Percentiles rank a stretch among this genome's conserved stretches.
These are phyloP conservation scores for Gambelia wislizenii DNA, from an alignment of 2,797 vertebrate species.

Conservation along the genomic window DNA sequence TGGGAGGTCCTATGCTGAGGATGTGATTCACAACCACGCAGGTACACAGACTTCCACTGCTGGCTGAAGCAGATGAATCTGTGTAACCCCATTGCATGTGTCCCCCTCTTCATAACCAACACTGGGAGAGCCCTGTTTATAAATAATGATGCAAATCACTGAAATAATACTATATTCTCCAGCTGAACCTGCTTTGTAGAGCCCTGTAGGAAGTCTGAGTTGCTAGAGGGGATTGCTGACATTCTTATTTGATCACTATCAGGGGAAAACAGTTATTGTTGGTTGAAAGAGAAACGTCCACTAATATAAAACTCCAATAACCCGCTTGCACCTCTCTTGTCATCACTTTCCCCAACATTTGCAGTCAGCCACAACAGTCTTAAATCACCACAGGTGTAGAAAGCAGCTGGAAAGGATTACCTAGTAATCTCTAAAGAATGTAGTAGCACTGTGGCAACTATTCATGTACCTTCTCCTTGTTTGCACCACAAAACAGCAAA, in stretches of 20 bases:
- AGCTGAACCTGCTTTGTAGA: background rate
- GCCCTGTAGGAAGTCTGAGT: background rate
- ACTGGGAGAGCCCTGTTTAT: background rate
- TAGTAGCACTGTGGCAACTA: background rate
- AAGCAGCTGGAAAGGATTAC: constrained; percentile 23
- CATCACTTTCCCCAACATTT: constrained; percentile 39
- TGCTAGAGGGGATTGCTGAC: background rate
- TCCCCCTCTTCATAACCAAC: background rate
- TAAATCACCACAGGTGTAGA: background rate
- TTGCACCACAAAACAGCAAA: background rate
- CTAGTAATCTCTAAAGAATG: constrained; percentile 14
- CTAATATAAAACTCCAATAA: background rate
- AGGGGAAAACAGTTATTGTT: background rate
- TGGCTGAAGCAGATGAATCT: background rate
- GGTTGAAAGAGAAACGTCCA: constrained; percentile 47
- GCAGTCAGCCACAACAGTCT: constrained; percentile 20
- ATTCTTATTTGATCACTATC: background rate
- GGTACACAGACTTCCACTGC: background rate
- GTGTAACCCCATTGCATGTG: too few species aligned
- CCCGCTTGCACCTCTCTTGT: constrained; percentile 26
- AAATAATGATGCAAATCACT: background rate
- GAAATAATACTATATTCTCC: background rate
- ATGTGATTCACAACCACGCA: background rate
- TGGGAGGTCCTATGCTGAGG: background rate
- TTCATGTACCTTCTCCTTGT: background rate